phyloP scores from a whole-genome alignment of 2,888 invertebrate genomes.

The Spatulosminthurus flaviceps region DNA sequence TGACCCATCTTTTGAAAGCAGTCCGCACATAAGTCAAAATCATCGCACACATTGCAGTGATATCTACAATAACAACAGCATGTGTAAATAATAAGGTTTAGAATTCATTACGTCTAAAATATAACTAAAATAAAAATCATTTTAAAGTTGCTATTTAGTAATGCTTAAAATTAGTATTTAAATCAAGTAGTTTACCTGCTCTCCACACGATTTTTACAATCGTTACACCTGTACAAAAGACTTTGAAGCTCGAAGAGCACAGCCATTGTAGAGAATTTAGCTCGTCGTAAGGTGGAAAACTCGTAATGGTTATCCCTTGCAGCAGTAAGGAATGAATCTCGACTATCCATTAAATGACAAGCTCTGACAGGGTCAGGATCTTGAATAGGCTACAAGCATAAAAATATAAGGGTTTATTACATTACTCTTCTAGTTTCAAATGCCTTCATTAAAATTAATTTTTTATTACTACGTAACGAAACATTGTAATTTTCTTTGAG shows the following conservation, averaged over 20 bases:
- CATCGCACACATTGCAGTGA: constrained; percentile 98
- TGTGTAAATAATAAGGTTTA: no score
- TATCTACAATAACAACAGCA: no score
- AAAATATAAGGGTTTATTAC: no score
- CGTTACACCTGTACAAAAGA: constrained; percentile 99
- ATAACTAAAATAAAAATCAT: no score
- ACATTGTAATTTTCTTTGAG: no score
- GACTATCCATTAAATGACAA: constrained; percentile 99
- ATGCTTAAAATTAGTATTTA: no score
- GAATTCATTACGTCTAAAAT: no score
- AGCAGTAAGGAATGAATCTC: constrained; percentile 97
- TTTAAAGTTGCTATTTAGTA: no score
- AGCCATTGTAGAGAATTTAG: constrained; percentile 95
- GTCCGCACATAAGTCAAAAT: constrained; percentile 95
- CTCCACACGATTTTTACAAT: constrained; percentile 94
- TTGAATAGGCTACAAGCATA: constrained; percentile 82
- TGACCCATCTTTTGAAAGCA: constrained; percentile 96
- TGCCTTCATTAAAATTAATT: no score
- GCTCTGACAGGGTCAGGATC: constrained; percentile 95
- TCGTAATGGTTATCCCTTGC: constrained; percentile 99
- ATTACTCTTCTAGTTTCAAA: no score
- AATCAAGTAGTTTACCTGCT: constrained; percentile 76
- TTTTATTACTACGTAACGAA: no score
- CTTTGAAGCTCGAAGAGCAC: constrained; percentile 99
- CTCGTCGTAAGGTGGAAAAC: constrained; percentile 93